These are phyloP conservation scores for Taphrorychus bicolor DNA, from an alignment of 2,888 invertebrate species.

Conservation along the genomic window DNA sequence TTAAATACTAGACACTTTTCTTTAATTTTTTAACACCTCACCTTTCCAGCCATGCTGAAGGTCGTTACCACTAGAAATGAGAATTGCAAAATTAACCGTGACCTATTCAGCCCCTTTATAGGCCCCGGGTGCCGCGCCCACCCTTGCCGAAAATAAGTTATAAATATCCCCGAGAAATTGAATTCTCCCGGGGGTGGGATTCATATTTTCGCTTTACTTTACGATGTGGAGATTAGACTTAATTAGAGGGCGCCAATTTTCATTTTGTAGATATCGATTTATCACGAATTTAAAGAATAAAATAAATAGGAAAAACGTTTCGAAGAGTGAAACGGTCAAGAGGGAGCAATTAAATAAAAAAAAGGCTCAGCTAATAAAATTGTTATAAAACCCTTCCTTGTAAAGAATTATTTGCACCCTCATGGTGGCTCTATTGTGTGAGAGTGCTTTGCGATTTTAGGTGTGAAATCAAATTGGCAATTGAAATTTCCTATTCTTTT, in stretches of 20 bases:
- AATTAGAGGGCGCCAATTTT: conserved; percentile 57
- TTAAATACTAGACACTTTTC: too few relatives aligned
- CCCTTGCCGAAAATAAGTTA: conserved; percentile 57
- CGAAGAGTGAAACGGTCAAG: neutral
- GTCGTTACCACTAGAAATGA: conserved; percentile 12
- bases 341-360: neutral
- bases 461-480: conserved; percentile 23
- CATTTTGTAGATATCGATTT: neutral
- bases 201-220: conserved; percentile 58
- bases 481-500: neutral
- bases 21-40: too few relatives aligned
- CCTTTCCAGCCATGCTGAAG: neutral
- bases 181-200: conserved; percentile 52
- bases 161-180: conserved; percentile 57
- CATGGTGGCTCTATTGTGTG: conserved; percentile 13
- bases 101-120: conserved; percentile 25
- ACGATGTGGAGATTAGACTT: conserved; percentile 57
- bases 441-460: conserved; percentile 23
- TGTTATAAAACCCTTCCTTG: conserved; percentile 18
- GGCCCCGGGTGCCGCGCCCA: conserved; percentile 51
- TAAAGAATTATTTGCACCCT: conserved; percentile 27
- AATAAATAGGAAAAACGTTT: neutral
- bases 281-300: neutral
- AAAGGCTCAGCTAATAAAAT: conserved; percentile 23
- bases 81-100: conserved; percentile 38